These are phyloP conservation scores for Fragum whitleyi DNA, from an alignment of 2,888 invertebrate genomes.

Conservation along the genomic window DNA sequence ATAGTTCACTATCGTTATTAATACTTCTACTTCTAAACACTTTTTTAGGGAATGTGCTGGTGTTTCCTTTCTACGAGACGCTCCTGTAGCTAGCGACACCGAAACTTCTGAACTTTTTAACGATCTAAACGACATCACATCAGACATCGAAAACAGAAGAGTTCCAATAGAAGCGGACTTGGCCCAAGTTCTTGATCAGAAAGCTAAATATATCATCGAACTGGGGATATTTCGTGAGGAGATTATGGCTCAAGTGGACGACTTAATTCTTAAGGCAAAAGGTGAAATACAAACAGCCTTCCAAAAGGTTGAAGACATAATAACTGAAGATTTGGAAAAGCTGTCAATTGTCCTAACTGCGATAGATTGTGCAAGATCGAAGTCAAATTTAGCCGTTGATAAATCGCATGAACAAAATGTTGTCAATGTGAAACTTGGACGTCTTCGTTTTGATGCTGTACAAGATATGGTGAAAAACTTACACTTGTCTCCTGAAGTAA, in stretches of 20 bases:
- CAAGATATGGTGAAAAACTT: constrained; percentile 17
- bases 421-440: constrained; percentile 12
- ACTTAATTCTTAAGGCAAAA: neutral
- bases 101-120: neutral
- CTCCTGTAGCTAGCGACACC: neutral
- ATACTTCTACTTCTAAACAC: too few species aligned
- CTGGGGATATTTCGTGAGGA: neutral
- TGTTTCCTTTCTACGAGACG: neutral
- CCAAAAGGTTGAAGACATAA: constrained; percentile 5
- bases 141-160: neutral
- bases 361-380: constrained; percentile 14
- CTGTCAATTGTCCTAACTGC: constrained; percentile 13
- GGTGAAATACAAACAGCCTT: constrained; percentile 1
- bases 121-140: neutral
- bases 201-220: neutral
- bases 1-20: too few species aligned
- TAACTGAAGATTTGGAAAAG: constrained; percentile 16
- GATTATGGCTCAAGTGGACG: neutral
- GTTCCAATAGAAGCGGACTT: constrained; percentile 6
- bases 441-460: neutral
- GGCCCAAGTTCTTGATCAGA: neutral
- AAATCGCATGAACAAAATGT: constrained; percentile 9
- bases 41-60: constrained; percentile 5
- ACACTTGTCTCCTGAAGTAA: neutral
- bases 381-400: neutral